phyloP scores from a whole-genome alignment of 2,113 vertebrate genomes.

The Tympanuchus pallidicinctus region DNA sequence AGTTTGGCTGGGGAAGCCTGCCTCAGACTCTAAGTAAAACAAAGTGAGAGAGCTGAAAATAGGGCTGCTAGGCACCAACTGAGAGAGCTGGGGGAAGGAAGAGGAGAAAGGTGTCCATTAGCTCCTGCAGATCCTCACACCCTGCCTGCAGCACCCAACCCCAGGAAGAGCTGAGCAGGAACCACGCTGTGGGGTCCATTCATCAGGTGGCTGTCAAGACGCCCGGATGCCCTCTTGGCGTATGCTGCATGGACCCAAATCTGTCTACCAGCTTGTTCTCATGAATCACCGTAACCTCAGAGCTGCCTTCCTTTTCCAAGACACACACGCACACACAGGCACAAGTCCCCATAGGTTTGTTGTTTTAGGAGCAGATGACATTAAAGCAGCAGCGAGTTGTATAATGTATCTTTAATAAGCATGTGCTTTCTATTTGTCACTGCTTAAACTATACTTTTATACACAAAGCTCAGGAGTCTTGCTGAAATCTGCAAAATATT shows the following conservation, averaged over 20 bases:
- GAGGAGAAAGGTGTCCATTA: not conserved
- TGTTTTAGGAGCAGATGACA: constrained; percentile 42
- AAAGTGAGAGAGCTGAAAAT: not conserved
- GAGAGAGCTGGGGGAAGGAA: not conserved
- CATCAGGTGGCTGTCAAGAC: accelerated
- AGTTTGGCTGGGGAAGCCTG: not conserved
- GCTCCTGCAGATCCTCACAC: not conserved
- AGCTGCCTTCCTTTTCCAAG: not conserved
- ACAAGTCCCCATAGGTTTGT: constrained; percentile 33
- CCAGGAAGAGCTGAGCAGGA: not conserved
- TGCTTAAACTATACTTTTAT: constrained; percentile 18
- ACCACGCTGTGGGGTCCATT: accelerated
- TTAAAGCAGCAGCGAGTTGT: not conserved
- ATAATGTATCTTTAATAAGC: constrained; percentile 49
- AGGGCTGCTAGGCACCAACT: not conserved
- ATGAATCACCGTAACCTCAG: not conserved
- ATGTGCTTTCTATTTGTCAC: constrained; percentile 62
- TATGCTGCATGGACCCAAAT: not conserved
- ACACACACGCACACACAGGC: not conserved
- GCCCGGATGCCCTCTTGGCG: not conserved
- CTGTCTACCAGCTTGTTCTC: not conserved
- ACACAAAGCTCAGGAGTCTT: constrained; percentile 4
- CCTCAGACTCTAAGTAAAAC: not conserved
- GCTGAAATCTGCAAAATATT: constrained; percentile 55
- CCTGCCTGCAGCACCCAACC: not conserved